phyloP scores from a whole-genome alignment of 2,888 invertebrate species.

The Pyrochroa serraticornis region DNA sequence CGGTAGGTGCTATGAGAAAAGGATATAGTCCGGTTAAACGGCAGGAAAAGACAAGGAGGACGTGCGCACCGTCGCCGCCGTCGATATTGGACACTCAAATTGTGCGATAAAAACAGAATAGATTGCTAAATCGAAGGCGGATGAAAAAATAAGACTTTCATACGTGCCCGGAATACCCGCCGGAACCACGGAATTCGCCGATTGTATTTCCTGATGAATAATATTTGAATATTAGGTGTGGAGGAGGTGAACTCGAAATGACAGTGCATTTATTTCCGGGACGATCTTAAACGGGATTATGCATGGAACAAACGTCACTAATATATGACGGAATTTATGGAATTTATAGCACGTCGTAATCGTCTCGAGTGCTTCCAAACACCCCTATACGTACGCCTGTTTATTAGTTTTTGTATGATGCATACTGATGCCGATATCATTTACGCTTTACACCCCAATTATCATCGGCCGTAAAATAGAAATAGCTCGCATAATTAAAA shows the following conservation, averaged over 20 bases:
- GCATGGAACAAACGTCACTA: slow-evolving; percentile 9
- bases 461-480: too few relatives aligned
- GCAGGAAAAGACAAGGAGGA: slow-evolving; percentile 32
- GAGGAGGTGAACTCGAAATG: slow-evolving; percentile 9
- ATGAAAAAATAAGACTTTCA: slow-evolving; percentile 55
- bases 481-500: too few relatives aligned
- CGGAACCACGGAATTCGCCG: slow-evolving; percentile 34
- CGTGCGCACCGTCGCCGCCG: slow-evolving; percentile 36
- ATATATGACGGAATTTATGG: slow-evolving; percentile 15
- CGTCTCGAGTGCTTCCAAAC: slow-evolving; percentile 8
- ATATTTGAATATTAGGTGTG: slow-evolving; percentile 46
- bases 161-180: slow-evolving; percentile 51
- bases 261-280: slow-evolving; percentile 10
- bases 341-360: slow-evolving; percentile 13
- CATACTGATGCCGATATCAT: too few relatives aligned
- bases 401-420: too few relatives aligned
- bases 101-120: slow-evolving; percentile 57
- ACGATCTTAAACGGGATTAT: slow-evolving; percentile 11
- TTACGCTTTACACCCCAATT: too few relatives aligned
- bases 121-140: slow-evolving; percentile 56
- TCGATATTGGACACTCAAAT: slow-evolving; percentile 53
- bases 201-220: slow-evolving; percentile 48
- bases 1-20: slow-evolving; percentile 35
- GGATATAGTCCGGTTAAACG: slow-evolving; percentile 27
- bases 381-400: not conserved